These are phyloP conservation scores for Cydia pomonella DNA, from an alignment of 1,140 invertebrate species.

Conservation along the genomic window DNA sequence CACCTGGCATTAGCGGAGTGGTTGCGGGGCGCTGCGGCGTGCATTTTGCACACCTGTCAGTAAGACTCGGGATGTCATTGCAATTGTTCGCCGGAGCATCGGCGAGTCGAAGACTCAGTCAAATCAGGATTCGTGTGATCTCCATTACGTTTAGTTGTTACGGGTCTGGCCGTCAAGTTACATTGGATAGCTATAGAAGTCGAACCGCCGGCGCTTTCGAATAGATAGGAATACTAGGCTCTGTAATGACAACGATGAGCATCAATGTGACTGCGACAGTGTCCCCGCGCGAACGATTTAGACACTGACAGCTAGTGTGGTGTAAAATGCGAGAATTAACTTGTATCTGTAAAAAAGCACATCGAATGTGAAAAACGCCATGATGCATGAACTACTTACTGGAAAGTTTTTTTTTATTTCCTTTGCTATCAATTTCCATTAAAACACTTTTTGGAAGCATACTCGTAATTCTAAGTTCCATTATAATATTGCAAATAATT, in stretches of 20 bases:
- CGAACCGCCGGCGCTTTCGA: background rate
- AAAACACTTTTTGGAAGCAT: too few relatives aligned
- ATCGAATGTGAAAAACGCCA: background rate
- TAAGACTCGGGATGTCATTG: background rate
- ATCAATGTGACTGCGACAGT: background rate
- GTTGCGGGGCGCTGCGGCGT: background rate
- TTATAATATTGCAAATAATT: too few relatives aligned
- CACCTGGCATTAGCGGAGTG: background rate
- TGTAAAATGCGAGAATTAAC: background rate
- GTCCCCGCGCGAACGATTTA: background rate
- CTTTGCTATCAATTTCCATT: background rate
- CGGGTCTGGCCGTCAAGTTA: background rate
- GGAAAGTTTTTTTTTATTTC: background rate
- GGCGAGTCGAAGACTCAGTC: background rate
- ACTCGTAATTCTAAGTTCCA: too few relatives aligned
- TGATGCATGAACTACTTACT: background rate
- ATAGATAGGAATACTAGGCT: background rate
- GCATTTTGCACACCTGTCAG: constrained; percentile 4
- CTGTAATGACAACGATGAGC: constrained; percentile 12
- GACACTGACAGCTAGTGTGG: background rate
- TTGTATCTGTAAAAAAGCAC: background rate
- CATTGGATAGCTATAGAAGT: background rate
- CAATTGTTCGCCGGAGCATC: background rate
- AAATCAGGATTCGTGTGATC: background rate
- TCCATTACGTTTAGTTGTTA: background rate